Evolutionary conservation across 2,888 invertebrate species (phyloP).

Genomic region (Hyles lineata): DNA sequence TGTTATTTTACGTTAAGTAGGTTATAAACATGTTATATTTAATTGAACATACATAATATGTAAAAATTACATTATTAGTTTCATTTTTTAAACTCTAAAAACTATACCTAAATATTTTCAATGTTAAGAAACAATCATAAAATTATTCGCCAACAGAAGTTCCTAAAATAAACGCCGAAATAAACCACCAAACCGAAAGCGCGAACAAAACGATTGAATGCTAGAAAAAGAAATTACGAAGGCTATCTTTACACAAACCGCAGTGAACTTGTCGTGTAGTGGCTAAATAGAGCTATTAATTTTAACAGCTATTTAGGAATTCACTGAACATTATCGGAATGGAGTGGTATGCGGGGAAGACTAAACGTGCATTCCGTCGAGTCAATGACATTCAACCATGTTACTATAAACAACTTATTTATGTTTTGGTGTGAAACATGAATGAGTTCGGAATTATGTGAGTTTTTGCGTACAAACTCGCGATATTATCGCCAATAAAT

Average conservation of each 20-base stretch:
- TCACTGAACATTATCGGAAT: constrained; percentile 56
- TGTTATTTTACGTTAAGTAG: too few relatives aligned
- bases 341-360: constrained; percentile 43
- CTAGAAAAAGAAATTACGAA: constrained; percentile 26
- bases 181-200: constrained; percentile 1
- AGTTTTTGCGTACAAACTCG: background rate
- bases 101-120: background rate
- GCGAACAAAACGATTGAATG: constrained; percentile 6
- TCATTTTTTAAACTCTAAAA: too few relatives aligned
- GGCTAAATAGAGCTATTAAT: constrained; percentile 63
- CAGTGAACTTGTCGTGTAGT: constrained; percentile 31
- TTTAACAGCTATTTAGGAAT: constrained; percentile 65
- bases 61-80: too few relatives aligned
- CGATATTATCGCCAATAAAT: background rate
- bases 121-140: background rate
- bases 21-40: too few relatives aligned
- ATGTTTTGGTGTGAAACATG: constrained; percentile 30
- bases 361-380: constrained; percentile 54
- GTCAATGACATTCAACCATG: constrained; percentile 50
- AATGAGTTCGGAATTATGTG: constrained; percentile 30
- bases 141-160: background rate
- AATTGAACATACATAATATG: too few relatives aligned
- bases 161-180: background rate
- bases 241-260: constrained; percentile 33
- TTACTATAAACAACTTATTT: constrained; percentile 33